A percentile compares a stretch with the other conserved stretches of the same genome.
These are phyloP conservation scores for Leptopilina myrica DNA, from an alignment of 2,888 invertebrate species.

Conservation along the genomic window DNA sequence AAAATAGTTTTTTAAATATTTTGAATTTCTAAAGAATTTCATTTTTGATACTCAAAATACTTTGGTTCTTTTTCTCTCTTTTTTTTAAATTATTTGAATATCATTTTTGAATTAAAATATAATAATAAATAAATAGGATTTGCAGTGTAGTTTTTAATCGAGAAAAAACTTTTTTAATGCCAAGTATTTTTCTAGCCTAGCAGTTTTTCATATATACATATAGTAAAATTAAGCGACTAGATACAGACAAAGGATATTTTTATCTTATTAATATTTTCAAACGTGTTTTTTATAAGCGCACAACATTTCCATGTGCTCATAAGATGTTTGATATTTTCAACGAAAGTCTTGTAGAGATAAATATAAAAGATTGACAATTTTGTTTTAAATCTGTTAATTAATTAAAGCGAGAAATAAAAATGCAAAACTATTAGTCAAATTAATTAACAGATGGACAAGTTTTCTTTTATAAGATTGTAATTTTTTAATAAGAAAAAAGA, in stretches of 20 bases:
- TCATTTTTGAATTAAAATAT: too few relatives aligned
- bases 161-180: not conserved
- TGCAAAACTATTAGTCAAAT: not conserved
- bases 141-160: constrained; percentile 4
- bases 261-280: constrained; percentile 15
- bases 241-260: constrained; percentile 14
- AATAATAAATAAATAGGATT: constrained; percentile 22
- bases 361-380: constrained; percentile 1
- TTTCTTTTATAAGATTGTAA: constrained; percentile 19
- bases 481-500: constrained; percentile 6
- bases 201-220: constrained; percentile 4
- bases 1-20: not conserved
- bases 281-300: constrained; percentile 52
- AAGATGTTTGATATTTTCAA: constrained; percentile 33
- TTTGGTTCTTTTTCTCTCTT: not conserved
- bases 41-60: not conserved
- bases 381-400: constrained; percentile 22
- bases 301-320: constrained; percentile 52
- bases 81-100: not conserved
- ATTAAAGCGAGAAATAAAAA: constrained; percentile 40
- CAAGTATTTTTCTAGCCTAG: constrained; percentile 32
- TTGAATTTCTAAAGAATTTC: not conserved
- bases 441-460: not conserved
- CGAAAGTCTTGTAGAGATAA: constrained; percentile 5
- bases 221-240: constrained; percentile 1